These are phyloP conservation scores for Trilocha varians DNA, from an alignment of 2,888 invertebrate genomes.

Conservation along the genomic window DNA sequence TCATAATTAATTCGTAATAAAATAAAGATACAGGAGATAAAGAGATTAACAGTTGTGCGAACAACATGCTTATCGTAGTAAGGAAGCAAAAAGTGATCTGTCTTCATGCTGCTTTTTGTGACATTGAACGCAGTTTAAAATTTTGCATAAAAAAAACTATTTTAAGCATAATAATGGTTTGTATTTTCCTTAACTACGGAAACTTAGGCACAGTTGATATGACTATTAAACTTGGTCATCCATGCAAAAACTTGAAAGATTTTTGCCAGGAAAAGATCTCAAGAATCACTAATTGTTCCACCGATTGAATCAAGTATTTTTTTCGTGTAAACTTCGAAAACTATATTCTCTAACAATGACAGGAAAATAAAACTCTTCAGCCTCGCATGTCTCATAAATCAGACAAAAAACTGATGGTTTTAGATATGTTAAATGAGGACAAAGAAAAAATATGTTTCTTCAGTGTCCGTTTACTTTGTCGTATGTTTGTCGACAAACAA, in stretches of 20 bases:
- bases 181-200: too few relatives aligned
- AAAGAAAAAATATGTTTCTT: neutral
- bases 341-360: neutral
- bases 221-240: too few relatives aligned
- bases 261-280: neutral
- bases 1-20: neutral
- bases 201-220: too few relatives aligned
- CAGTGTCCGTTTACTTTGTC: neutral
- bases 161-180: too few relatives aligned
- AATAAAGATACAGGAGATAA: neutral
- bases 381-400: neutral
- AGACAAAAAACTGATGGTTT: neutral
- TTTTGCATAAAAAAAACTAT: too few relatives aligned
- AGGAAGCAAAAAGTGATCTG: too few relatives aligned
- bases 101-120: too few relatives aligned
- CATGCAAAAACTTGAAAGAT: neutral
- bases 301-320: neutral
- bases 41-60: too few relatives aligned
- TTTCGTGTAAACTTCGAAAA: neutral
- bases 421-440: neutral
- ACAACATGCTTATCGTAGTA: too few relatives aligned
- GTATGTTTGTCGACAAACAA: conserved; percentile 2
- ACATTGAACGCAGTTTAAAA: too few relatives aligned
- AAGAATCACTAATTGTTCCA: neutral
- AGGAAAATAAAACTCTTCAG: neutral